These are phyloP conservation scores for Trypoxylon attenuatum DNA, from an alignment of 2,888 invertebrate species.

Conservation along the genomic window DNA sequence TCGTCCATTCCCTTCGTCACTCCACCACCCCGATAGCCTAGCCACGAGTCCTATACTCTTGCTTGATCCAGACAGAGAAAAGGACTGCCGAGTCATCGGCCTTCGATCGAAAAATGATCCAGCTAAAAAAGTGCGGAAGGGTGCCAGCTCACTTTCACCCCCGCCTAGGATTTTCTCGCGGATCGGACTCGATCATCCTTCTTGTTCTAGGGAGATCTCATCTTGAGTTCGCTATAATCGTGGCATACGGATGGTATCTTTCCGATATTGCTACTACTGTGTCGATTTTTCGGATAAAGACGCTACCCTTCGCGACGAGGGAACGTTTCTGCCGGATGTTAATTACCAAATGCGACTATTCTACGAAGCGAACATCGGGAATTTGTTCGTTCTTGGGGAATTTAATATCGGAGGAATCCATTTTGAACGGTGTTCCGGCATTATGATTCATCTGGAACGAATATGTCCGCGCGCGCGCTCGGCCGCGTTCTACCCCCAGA, in stretches of 20 bases:
- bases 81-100: conserved; percentile 59
- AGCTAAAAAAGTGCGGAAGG: conserved; percentile 38
- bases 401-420: conserved; percentile 49
- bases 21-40: conserved; percentile 45
- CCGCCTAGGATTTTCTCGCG: conserved; percentile 29
- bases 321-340: no score
- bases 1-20: conserved; percentile 44
- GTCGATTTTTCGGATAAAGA: neutral
- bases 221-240: conserved; percentile 8
- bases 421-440: conserved; percentile 35
- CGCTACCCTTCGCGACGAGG: no score
- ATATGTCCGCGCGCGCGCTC: no score
- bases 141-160: conserved; percentile 10
- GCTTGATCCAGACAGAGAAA: conserved; percentile 18
- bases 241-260: no score
- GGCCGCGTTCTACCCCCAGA: conserved; percentile 14
- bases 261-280: neutral
- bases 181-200: conserved; percentile 10
- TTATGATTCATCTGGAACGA: conserved; percentile 44
- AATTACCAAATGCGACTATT: conserved; percentile 14
- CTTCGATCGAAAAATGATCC: conserved; percentile 62
- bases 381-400: conserved; percentile 30
- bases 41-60: conserved; percentile 19
- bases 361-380: conserved; percentile 15
- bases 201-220: conserved; percentile 19